Conservation (phyloP, 2,113 vertebrate genomes). For the Sturnus vulgaris region DNA sequence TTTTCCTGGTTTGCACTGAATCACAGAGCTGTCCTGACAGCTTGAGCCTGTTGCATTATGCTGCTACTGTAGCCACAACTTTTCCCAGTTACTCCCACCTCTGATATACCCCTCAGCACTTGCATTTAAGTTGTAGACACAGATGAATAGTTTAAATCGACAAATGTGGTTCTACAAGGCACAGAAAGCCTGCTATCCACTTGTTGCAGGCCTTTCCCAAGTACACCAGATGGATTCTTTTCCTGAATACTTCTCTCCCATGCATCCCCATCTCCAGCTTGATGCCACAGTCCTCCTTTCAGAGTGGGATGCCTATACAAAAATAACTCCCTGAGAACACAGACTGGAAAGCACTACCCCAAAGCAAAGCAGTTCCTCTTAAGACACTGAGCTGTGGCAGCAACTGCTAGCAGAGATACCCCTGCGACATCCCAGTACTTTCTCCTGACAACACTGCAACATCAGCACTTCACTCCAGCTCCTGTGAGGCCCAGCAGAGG, state of each 20-base stretch:
- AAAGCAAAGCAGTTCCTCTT: not conserved
- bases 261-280: not conserved
- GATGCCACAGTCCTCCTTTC: not conserved
- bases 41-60: not conserved
- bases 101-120: not conserved
- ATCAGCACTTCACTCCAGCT: not conserved
- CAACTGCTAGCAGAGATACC: not conserved
- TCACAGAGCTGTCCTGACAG: not conserved
- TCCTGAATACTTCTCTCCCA: not conserved
- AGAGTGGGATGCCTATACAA: not conserved
- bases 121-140: not conserved
- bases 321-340: not conserved
- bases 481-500: not conserved
- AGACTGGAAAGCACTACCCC: not conserved
- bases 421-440: rapidly evolving
- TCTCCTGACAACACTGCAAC: not conserved
- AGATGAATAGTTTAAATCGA: not conserved
- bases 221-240: not conserved
- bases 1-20: not conserved
- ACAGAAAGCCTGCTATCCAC: not conserved
- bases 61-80: not conserved
- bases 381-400: not conserved
- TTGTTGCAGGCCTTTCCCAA: not conserved
- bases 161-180: not conserved
- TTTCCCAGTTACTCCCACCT: slow-evolving; percentile 2